phyloP scores from a whole-genome alignment of 2,797 vertebrate species.

The Falco naumanni region DNA sequence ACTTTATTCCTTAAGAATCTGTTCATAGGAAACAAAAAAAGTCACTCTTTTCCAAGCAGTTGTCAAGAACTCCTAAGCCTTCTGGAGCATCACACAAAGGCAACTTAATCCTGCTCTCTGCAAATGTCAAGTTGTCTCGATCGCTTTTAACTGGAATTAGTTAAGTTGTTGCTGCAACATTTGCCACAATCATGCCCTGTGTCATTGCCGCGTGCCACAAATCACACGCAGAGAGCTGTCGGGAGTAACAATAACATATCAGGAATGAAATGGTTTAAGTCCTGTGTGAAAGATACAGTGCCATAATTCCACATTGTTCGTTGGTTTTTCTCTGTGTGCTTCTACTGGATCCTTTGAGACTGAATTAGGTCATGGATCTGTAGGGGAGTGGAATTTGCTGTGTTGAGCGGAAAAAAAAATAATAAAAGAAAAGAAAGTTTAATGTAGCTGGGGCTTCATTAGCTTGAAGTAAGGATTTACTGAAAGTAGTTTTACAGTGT shows the following conservation, averaged over 20 bases:
- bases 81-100: constrained; percentile 53
- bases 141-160: constrained; percentile 34
- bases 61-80: constrained; percentile 48
- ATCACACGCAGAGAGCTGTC: constrained; percentile 54
- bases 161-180: constrained; percentile 32
- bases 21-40: neutral
- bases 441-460: neutral
- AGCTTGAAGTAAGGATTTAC: neutral
- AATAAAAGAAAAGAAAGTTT: neutral
- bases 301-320: neutral
- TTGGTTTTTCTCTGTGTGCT: neutral
- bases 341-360: constrained; percentile 11
- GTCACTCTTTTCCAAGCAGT: constrained; percentile 21
- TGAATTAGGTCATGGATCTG: constrained; percentile 64
- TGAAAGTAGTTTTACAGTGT: neutral
- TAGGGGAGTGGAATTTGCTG: constrained; percentile 26
- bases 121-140: constrained; percentile 25
- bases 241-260: neutral
- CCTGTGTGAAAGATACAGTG: neutral
- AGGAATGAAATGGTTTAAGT: neutral
- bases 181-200: constrained; percentile 30
- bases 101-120: constrained; percentile 31
- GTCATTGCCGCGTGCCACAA: neutral
- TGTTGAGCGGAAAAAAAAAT: neutral
- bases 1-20: neutral